Percentiles rank a stretch among this genome's conserved stretches.
Evolutionary conservation across 2,797 vertebrate species (phyloP).

Genomic region (Pitangus sulphuratus): DNA sequence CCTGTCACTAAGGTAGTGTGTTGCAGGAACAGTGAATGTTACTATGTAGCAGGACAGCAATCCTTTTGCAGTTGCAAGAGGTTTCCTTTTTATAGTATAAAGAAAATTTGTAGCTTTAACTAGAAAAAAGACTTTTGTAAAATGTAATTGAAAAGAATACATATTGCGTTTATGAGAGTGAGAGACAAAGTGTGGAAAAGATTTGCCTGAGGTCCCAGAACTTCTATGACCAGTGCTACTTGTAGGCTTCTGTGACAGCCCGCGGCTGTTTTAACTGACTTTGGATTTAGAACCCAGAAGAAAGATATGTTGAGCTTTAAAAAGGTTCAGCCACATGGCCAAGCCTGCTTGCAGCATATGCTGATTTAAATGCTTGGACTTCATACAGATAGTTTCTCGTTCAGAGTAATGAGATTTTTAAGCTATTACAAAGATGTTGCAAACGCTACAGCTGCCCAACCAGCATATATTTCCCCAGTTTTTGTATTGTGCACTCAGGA

Average conservation of each 20-base stretch:
- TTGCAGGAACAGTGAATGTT: neutral
- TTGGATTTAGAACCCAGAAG: conserved; percentile 30
- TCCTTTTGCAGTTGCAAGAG: neutral
- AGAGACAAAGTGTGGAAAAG: neutral
- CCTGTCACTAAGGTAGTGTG: neutral
- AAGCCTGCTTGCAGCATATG: conserved; percentile 47
- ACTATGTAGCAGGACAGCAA: neutral
- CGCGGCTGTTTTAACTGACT: neutral
- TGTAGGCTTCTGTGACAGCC: neutral
- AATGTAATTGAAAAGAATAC: neutral
- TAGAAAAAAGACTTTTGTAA: neutral
- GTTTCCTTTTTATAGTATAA: neutral
- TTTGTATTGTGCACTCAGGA: conserved; percentile 34
- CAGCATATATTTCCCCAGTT: conserved; percentile 19
- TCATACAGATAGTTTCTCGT: conserved; percentile 36
- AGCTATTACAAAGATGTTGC: conserved; percentile 44
- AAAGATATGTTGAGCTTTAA: conserved; percentile 47
- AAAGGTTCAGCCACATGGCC: conserved; percentile 29
- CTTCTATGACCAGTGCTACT: neutral
- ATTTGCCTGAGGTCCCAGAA: neutral
- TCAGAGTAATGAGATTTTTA: conserved; percentile 61
- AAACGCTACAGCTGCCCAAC: conserved; percentile 57
- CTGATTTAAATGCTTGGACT: conserved; percentile 61
- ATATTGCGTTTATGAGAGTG: neutral
- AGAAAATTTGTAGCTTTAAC: neutral